A percentile compares a stretch with the other conserved stretches of the same genome.
Evolutionary conservation across 2,113 vertebrate genomes (phyloP).

Genomic region (Ardeotis arabs): DNA sequence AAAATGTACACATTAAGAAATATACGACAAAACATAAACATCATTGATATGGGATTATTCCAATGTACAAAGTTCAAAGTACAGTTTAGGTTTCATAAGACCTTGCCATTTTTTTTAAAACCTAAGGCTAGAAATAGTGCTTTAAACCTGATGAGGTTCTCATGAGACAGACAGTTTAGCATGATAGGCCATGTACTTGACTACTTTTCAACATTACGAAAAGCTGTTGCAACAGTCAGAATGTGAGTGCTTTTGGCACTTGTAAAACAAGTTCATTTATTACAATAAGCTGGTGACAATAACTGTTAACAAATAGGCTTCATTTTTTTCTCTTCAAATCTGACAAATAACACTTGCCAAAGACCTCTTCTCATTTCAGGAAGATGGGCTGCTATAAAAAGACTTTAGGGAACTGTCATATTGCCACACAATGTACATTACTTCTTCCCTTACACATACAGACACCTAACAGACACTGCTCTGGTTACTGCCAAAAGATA

Average conservation of each 20-base stretch:
- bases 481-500: background rate
- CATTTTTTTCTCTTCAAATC: background rate
- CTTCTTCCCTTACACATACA: background rate
- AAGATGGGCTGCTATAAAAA: background rate
- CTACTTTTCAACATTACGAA: background rate
- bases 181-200: background rate
- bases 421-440: background rate
- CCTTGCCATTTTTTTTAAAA: background rate
- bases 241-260: background rate
- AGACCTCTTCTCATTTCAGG: background rate
- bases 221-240: background rate
- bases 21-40: background rate
- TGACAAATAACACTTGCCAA: background rate
- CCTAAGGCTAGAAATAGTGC: background rate
- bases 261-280: background rate
- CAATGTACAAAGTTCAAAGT: background rate
- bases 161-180: background rate
- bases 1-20: background rate
- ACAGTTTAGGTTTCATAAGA: background rate
- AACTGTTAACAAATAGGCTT: background rate
- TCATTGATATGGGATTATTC: background rate
- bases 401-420: background rate
- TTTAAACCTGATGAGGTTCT: background rate
- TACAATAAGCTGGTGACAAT: background rate
- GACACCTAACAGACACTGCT: background rate